Conservation (phyloP, 2,113 vertebrate genomes). For the Diadophis punctatus region DNA sequence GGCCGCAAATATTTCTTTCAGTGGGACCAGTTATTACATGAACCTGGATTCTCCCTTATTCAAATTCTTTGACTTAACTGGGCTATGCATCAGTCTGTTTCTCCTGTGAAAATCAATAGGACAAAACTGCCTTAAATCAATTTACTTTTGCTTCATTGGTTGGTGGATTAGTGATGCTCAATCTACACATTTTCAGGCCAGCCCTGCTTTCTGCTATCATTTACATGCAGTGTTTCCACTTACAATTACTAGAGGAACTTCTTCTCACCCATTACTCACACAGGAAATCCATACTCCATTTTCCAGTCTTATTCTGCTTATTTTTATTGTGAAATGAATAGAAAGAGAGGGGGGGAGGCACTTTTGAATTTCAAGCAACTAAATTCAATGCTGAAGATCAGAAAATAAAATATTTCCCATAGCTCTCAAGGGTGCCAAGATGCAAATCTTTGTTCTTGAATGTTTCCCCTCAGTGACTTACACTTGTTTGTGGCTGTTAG, state of each 20-base stretch:
- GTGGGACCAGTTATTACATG: neutral
- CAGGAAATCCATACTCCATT: neutral
- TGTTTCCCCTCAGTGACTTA: neutral
- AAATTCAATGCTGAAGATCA: neutral
- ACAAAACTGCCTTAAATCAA: neutral
- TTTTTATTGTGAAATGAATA: neutral
- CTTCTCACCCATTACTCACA: neutral
- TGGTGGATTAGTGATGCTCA: neutral
- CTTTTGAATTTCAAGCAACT: constrained; percentile 5
- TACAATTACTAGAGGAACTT: neutral
- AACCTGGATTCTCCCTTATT: neutral
- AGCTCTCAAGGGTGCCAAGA: neutral
- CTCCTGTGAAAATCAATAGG: neutral
- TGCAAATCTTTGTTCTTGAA: neutral
- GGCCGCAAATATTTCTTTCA: neutral
- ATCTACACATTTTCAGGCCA: neutral
- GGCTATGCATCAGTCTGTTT: neutral
- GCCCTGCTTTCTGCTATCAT: neutral
- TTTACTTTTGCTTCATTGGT: neutral
- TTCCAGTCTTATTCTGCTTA: neutral
- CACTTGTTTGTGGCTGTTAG: neutral
- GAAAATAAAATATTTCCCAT: neutral
- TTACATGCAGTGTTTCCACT: neutral
- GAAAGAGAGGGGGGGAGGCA: neutral
- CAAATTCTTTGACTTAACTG: neutral